These are phyloP conservation scores for Notodonta ziczac DNA, from an alignment of 2,888 invertebrate genomes.

Conservation along the genomic window DNA sequence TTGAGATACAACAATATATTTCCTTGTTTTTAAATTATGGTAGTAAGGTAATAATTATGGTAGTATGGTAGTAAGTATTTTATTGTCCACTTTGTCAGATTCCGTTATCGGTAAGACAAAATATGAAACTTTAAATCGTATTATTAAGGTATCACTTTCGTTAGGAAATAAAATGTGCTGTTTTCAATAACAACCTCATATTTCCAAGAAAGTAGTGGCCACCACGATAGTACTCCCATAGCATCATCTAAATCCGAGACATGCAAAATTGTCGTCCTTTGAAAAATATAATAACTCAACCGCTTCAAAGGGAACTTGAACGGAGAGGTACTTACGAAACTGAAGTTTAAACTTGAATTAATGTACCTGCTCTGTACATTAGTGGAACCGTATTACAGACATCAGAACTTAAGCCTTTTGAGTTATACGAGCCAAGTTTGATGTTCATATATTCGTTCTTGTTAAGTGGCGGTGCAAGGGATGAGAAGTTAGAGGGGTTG, in stretches of 20 bases:
- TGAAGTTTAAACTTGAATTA: conserved; percentile 39
- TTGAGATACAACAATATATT: too few relatives aligned
- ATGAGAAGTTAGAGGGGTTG: conserved; percentile 9
- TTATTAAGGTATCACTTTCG: too few relatives aligned
- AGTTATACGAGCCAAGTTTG: conserved; percentile 65
- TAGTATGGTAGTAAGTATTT: too few relatives aligned
- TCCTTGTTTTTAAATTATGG: too few relatives aligned
- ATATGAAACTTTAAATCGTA: too few relatives aligned
- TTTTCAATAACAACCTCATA: too few relatives aligned
- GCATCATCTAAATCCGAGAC: neutral
- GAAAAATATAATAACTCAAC: conserved; percentile 27
- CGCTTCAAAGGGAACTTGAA: conserved; percentile 13
- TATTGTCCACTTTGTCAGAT: too few relatives aligned
- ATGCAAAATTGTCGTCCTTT: conserved; percentile 7
- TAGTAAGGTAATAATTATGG: too few relatives aligned
- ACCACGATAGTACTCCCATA: neutral
- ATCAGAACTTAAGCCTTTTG: conserved; percentile 61
- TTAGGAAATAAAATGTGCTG: too few relatives aligned
- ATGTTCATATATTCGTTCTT: conserved; percentile 51
- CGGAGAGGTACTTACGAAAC: conserved; percentile 15
- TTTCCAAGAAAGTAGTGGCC: too few relatives aligned
- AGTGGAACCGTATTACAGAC: conserved; percentile 43
- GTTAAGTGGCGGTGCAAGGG: conserved; percentile 26
- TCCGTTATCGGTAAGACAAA: too few relatives aligned
- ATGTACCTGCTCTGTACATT: conserved; percentile 39